Base-by-base conservation (phyloP, 2,888 invertebrate genomes). In the Sepioteuthis lessoniana region DNA sequence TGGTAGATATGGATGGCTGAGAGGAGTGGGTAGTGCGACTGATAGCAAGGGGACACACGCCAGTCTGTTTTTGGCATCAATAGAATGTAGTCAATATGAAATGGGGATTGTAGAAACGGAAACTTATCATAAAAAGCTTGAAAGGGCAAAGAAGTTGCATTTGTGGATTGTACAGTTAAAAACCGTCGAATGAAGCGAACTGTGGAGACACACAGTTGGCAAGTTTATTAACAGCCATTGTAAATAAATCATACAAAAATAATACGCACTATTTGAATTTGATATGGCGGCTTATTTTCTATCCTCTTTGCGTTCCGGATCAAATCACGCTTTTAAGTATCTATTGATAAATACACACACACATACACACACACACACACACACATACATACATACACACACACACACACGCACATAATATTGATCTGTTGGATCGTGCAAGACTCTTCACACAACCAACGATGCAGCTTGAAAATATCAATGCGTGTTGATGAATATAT, bases 211-310 rank as follows among this genome's bases (percentile, higher is more conserved):
- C 31, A 76, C 31, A 31, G 76, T n/a, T n/a, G n/a, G 76, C 16
- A 16, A 76, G 76, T 76, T 76, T 76, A n/a, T 76, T 76, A 76
- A 76, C 76, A 35, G 13, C 76, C 76, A 76, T 76, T 76, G 76
- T 76, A 76, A 76, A 76, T 76, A 76, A 76, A 76, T 76, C 76
- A 76, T 76, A n/a, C n/a, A 76, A 76, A 76, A 76, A 76, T 76
- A 76, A 76, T 76, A 76, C 76, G 76, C 76, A 35, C 76, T 76
- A 76, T 76, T 76, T 76, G n/a, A n/a, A 76, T 76, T 76, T n/a
- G 76, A 35, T 76, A 76, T 76, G 76, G 76, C n/a, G 4, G n/a
- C 35, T 76, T 76, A 76, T 76, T 76, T 76, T n/a, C 76, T 16
- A 76, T 76, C 76, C 76, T n/a, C 76, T 76, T 10, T 35, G 13